phyloP scores from a whole-genome alignment of 2,797 vertebrate genomes.

The Bufotes viridis region DNA sequence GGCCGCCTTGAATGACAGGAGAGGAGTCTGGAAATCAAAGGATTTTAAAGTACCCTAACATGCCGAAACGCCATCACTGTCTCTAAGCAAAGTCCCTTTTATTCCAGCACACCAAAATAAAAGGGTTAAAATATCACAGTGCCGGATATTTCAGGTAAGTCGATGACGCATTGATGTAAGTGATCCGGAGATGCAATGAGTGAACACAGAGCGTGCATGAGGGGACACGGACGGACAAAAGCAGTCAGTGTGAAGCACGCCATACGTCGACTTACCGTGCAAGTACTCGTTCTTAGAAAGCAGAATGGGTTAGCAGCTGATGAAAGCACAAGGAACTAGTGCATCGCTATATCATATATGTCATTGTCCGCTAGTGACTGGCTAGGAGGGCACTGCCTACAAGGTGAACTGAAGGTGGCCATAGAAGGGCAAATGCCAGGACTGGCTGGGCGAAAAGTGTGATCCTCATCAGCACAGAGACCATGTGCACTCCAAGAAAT shows the following conservation, averaged over 20 bases:
- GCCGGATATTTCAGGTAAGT: neutral
- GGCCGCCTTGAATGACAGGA: too few relatives aligned
- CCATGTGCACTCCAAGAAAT: neutral
- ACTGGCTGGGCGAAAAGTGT: neutral
- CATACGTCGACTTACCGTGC: slow-evolving; percentile 1
- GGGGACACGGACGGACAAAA: neutral
- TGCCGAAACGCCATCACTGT: neutral
- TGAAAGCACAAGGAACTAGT: neutral
- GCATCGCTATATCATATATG: neutral
- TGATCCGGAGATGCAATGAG: neutral
- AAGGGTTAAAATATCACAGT: slow-evolving; percentile 18
- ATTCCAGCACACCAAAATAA: neutral
- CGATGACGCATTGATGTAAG: neutral
- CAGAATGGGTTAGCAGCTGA: neutral
- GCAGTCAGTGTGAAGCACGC: neutral
- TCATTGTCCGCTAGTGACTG: too few relatives aligned
- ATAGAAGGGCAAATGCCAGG: neutral
- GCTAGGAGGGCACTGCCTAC: neutral
- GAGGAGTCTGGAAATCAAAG: too few relatives aligned
- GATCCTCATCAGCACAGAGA: neutral
- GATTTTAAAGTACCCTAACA: neutral
- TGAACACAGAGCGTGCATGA: slow-evolving; percentile 22
- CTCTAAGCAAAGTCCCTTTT: neutral
- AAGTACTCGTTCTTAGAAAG: slow-evolving; percentile 1
- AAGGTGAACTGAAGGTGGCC: neutral